phyloP scores from a whole-genome alignment of 2,113 vertebrate species.

The Puffinus mauretanicus region DNA sequence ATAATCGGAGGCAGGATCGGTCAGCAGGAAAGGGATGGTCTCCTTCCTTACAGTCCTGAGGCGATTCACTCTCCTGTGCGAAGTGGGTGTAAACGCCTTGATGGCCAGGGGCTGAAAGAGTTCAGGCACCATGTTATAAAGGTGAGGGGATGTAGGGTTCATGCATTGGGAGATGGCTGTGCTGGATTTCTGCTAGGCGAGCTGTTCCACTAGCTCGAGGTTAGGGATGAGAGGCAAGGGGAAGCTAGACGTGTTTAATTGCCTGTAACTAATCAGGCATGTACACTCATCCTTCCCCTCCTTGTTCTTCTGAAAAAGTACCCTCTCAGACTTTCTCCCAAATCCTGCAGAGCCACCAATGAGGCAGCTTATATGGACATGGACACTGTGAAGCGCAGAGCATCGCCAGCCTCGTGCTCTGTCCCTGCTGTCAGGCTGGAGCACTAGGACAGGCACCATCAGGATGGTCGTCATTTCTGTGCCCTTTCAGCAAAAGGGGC shows the following conservation, averaged over 20 bases:
- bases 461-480: neutral
- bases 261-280: slow-evolving; percentile 63
- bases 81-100: neutral
- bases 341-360: neutral
- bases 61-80: neutral
- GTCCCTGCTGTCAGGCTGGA: neutral
- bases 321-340: neutral
- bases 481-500: neutral
- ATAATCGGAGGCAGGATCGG: fast-evolving
- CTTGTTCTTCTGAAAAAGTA: slow-evolving; percentile 13
- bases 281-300: slow-evolving; percentile 42
- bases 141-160: neutral
- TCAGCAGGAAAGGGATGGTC: neutral
- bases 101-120: neutral
- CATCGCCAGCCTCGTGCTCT: neutral
- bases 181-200: neutral
- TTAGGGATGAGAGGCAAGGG: slow-evolving; percentile 59
- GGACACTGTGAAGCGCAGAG: neutral
- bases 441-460: neutral
- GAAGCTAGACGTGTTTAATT: slow-evolving; percentile 52
- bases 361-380: neutral
- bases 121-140: neutral
- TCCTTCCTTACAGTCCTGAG: neutral
- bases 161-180: neutral
- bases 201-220: slow-evolving; percentile 45